phyloP scores from a whole-genome alignment of 1,140 invertebrate species.

The Idris sp. region DNA sequence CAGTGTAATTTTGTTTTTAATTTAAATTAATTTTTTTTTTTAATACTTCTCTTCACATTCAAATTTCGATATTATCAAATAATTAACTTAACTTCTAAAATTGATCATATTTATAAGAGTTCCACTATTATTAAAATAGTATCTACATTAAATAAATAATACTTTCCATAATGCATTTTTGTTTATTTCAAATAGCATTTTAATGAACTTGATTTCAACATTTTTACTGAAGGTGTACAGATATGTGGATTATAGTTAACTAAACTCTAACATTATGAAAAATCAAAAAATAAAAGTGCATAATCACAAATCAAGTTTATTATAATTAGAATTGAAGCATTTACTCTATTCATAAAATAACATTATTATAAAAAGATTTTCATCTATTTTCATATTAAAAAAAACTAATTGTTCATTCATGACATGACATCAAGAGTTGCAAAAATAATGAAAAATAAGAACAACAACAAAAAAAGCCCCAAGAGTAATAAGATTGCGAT shows the following conservation, averaged over 20 bases:
- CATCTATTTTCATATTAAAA: constrained; percentile 51
- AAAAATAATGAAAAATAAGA: no score
- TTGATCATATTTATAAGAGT: not conserved
- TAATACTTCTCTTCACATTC: no score
- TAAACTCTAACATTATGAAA: constrained; percentile 9
- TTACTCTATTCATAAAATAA: constrained; percentile 11
- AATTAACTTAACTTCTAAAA: not conserved
- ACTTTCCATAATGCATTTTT: no score
- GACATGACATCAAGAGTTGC: constrained; percentile 1
- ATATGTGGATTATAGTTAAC: not conserved
- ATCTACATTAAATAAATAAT: no score
- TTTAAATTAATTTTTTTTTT: no score
- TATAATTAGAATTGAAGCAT: constrained; percentile 46
- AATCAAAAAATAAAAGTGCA: constrained; percentile 20
- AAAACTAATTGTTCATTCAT: constrained; percentile 28
- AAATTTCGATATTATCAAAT: not conserved
- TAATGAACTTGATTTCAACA: no score
- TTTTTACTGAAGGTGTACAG: no score
- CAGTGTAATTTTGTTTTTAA: no score
- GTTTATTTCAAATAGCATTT: no score
- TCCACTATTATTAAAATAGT: no score
- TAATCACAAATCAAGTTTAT: constrained; percentile 11
- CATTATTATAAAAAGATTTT: constrained; percentile 14
- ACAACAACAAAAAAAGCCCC: no score
- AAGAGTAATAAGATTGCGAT: not conserved